A percentile compares a stretch with the other conserved stretches of the same genome.
phyloP scores from a whole-genome alignment of 2,113 vertebrate species.

The Brienomyrus longianalis region DNA sequence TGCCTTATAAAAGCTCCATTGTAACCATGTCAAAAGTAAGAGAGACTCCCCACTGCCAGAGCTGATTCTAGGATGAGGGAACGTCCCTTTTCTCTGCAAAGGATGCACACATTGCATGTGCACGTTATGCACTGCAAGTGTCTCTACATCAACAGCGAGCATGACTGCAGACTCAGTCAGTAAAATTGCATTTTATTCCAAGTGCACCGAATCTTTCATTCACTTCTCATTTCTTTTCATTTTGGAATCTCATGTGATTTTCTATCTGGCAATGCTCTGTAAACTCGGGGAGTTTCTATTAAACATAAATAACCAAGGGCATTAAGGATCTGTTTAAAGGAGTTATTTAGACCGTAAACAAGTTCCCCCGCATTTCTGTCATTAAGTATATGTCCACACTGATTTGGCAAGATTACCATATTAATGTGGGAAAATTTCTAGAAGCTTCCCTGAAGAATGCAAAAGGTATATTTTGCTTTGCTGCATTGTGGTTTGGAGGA shows the following conservation, averaged over 20 bases:
- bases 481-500: constrained; percentile 44
- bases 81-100: neutral
- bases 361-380: neutral
- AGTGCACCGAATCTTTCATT: neutral
- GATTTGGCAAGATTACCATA: neutral
- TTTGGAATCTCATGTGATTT: neutral
- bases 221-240: neutral
- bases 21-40: neutral
- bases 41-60: neutral
- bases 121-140: neutral
- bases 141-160: neutral
- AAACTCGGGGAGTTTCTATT: neutral
- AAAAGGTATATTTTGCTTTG: neutral
- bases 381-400: neutral
- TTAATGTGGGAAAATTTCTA: neutral
- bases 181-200: neutral
- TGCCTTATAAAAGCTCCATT: neutral
- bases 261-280: neutral
- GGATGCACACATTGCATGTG: neutral
- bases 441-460: neutral
- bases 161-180: neutral
- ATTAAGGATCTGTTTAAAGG: neutral
- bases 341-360: neutral
- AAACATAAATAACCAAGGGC: neutral
- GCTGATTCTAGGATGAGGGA: neutral